Evolutionary conservation across 2,113 vertebrate genomes (phyloP).

Genomic region (Halcyon senegalensis): DNA sequence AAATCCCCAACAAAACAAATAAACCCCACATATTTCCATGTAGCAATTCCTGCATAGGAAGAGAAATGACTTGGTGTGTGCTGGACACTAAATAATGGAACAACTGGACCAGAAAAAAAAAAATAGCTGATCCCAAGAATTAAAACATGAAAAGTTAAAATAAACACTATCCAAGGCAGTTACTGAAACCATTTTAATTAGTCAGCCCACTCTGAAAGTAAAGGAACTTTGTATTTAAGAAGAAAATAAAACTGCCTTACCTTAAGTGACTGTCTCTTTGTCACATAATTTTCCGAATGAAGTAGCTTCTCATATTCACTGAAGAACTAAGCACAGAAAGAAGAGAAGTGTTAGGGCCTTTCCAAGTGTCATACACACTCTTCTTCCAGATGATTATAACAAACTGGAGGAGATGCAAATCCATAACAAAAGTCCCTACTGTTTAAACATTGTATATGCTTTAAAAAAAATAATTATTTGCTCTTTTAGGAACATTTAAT

Average conservation of each 20-base stretch:
- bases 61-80: not conserved
- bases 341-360: conserved; percentile 8
- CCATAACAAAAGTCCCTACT: not conserved
- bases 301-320: conserved; percentile 89
- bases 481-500: not conserved
- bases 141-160: not conserved
- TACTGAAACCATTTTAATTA: not conserved
- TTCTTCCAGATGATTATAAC: not conserved
- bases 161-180: not conserved
- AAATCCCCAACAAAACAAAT: not conserved
- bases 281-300: conserved; percentile 90
- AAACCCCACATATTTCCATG: not conserved
- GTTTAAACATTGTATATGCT: rapidly evolving
- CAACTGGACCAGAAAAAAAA: not conserved
- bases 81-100: not conserved
- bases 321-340: conserved; percentile 80
- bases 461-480: not conserved
- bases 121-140: not conserved
- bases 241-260: conserved; percentile 53
- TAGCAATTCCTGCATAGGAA: not conserved
- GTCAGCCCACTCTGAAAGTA: not conserved
- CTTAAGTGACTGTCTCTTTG: conserved; percentile 88
- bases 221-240: not conserved
- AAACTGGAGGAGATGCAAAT: not conserved
- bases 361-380: not conserved